A percentile compares a stretch with the other conserved stretches of the same genome.
Evolutionary conservation across 1,140 invertebrate species (phyloP).

Genomic region (Ectropis grisescens): DNA sequence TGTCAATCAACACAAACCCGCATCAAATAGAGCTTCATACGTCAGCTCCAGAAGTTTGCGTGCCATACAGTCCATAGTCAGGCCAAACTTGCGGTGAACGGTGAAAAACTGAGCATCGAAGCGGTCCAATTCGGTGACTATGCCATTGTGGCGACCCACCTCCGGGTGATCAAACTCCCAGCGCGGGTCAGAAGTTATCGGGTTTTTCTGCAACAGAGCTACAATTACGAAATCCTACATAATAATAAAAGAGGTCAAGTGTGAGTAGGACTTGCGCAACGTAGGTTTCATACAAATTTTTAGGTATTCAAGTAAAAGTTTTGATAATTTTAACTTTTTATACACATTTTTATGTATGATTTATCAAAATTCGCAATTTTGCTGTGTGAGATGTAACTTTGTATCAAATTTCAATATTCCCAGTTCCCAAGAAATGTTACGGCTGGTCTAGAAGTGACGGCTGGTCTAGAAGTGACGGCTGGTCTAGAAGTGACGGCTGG

Average conservation of each 20-base stretch:
- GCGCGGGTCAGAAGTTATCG: neutral
- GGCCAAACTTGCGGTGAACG: neutral
- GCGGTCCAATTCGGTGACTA: neutral
- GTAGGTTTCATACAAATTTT: neutral
- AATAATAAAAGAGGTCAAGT: too few species aligned
- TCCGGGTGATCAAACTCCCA: neutral
- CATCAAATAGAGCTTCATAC: neutral
- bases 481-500: too few species aligned
- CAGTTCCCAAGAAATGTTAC: too few species aligned
- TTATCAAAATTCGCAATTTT: neutral
- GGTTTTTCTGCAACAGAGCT: neutral
- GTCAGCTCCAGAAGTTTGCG: neutral
- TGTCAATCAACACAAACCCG: neutral
- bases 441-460: too few species aligned
- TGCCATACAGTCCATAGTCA: neutral
- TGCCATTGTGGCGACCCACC: neutral
- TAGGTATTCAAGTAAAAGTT: neutral
- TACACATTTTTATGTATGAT: neutral
- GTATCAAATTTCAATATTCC: too few species aligned
- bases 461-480: too few species aligned
- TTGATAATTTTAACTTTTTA: neutral
- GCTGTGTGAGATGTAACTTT: too few species aligned
- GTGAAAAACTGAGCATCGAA: neutral
- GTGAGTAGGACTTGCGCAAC: neutral
- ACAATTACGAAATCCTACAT: too few species aligned